Evolutionary conservation across 2,113 vertebrate species (phyloP), one percentile per base, ranked within the genome.

Genomic region (Craseonycteris thonglongyai): DNA sequence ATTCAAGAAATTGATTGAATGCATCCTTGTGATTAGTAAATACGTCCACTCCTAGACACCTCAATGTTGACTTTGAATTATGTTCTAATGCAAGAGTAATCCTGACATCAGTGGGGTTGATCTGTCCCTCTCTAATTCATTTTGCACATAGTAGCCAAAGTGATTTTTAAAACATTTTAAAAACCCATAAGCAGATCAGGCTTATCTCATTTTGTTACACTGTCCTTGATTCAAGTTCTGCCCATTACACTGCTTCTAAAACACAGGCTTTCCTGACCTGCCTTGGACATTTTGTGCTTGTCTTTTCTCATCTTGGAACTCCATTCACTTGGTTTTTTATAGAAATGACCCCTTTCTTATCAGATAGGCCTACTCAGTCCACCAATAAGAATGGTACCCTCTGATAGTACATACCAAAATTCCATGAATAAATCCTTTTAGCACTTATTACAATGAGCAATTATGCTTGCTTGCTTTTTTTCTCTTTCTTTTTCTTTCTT

Each of bases 11-110:
- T 61, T 83, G 33, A 85, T 18, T 81, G 26, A 87, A 54, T n/a
- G 28, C 0, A 81, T 68, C 38, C 49, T 14, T 88, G 30, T 86
- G 58, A 94, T 94, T 82, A 91, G 87, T 93, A 65, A 75, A 93
- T 30, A 81, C 24, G 6, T 71, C 56, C 8, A 71, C 11, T 61
- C 16, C 40, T 54, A 54, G 35, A 40, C 26, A 79, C 26, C n/a
- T 74, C 26, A 81, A 56, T 42, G 54, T 45, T 78, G 61, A 95
- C 69, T 63, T 84, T 88, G 78, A 79, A 65, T 90, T 28, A n/a
- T 42, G n/a, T 69, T 80, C 59, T 92, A 91, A 80, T 65, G 13
- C 8, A 45, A 69, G 33, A 85, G 76, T 65, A 76, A 80, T 66
- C 16, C n/a, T 87, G 49, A 79, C 30, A 0, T 88, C 40, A 54